Conservation (phyloP, 2,113 vertebrate species). For the Mohoua ochrocephala region DNA sequence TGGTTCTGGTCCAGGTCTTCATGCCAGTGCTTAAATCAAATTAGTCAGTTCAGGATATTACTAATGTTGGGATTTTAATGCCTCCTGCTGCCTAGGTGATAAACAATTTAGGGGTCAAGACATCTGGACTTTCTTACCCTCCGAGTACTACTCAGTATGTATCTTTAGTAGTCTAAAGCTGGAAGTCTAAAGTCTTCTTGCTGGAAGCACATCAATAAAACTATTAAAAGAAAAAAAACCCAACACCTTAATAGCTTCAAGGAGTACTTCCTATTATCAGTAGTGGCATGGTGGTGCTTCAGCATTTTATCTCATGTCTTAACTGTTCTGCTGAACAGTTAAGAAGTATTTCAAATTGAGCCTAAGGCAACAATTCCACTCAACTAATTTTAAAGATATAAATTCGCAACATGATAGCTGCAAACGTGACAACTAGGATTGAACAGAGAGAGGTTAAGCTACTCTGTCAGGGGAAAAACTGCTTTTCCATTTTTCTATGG, state of each 20-base stretch:
- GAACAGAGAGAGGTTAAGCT: background rate
- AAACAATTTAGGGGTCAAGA: background rate
- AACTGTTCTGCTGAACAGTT: background rate
- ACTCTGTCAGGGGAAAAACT: background rate
- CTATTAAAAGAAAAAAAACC: background rate
- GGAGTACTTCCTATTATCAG: background rate
- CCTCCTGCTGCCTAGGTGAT: background rate
- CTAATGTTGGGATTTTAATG: background rate
- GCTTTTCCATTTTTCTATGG: background rate
- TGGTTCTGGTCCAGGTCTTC: background rate
- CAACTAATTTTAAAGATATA: background rate
- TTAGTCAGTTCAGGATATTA: background rate
- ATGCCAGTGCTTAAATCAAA: background rate
- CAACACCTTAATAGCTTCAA: background rate
- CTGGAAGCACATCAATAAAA: background rate
- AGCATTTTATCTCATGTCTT: background rate
- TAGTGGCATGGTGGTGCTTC: background rate
- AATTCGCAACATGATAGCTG: background rate
- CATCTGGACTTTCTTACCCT: background rate
- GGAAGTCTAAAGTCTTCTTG: too few relatives aligned
- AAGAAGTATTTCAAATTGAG: background rate
- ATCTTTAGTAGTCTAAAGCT: background rate
- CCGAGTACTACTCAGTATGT: background rate
- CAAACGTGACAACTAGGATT: background rate
- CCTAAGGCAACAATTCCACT: background rate